phyloP scores from a whole-genome alignment of 2,797 vertebrate species.

The Antennarius maculatus region DNA sequence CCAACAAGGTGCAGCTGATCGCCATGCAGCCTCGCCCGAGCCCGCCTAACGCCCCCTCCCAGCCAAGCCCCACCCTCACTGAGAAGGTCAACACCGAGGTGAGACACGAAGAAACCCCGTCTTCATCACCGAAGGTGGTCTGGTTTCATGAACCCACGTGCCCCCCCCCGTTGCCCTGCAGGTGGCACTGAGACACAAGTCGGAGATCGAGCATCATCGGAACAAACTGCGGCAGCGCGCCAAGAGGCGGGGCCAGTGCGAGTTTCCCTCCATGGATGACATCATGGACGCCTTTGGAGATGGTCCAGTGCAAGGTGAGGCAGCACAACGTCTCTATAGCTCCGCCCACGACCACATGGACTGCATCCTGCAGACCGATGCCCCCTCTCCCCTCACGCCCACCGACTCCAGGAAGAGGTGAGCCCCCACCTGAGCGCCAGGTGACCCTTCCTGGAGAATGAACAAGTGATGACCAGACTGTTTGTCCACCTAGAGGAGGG shows the following conservation, averaged over 20 bases:
- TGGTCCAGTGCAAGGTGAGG: slow-evolving; percentile 84
- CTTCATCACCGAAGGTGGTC: too few relatives aligned
- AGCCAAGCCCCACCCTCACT: slow-evolving; percentile 81
- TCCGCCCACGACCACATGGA: slow-evolving; percentile 97
- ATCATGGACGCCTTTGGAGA: slow-evolving; percentile 89
- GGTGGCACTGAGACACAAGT: slow-evolving; percentile 95
- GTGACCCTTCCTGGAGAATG: too few relatives aligned
- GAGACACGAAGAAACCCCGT: background rate
- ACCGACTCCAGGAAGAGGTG: slow-evolving; percentile 91
- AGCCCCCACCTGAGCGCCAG: background rate
- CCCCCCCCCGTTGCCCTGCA: slow-evolving; percentile 49
- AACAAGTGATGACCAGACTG: too few relatives aligned
- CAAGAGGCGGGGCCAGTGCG: slow-evolving; percentile 94
- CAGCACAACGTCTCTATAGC: slow-evolving; percentile 88
- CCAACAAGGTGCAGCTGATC: slow-evolving; percentile 95
- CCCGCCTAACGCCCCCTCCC: slow-evolving; percentile 77
- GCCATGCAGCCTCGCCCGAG: slow-evolving; percentile 95
- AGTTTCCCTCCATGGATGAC: slow-evolving; percentile 96
- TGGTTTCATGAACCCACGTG: background rate
- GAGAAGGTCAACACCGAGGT: slow-evolving; percentile 94
- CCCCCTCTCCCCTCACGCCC: slow-evolving; percentile 84
- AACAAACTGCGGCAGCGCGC: slow-evolving; percentile 96
- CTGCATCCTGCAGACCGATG: slow-evolving; percentile 91
- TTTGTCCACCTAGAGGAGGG: slow-evolving; percentile 77
- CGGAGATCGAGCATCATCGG: slow-evolving; percentile 96